These are phyloP conservation scores for Corythornis leucogaster DNA, from an alignment of 2,797 vertebrate species.

Conservation along the genomic window DNA sequence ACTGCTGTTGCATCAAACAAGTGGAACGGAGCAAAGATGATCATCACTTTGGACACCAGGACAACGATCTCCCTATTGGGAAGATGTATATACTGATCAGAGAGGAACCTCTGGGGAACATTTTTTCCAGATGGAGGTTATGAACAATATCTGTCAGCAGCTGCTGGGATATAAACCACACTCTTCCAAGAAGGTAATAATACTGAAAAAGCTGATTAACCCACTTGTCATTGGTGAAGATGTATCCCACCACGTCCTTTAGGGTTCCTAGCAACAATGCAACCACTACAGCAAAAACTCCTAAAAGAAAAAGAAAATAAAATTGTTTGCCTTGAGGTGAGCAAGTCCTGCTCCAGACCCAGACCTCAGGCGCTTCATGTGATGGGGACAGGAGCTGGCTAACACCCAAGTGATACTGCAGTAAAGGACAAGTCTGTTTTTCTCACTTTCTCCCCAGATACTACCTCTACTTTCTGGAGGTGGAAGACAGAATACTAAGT, in stretches of 20 bases:
- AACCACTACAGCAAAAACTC: conserved; percentile 55
- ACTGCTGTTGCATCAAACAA: conserved; percentile 78
- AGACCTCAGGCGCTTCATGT: not conserved
- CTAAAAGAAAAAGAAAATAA: conserved; percentile 54
- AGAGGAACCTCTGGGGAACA: not conserved
- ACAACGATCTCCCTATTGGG: conserved; percentile 64
- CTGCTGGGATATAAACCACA: not conserved
- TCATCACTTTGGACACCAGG: conserved; percentile 77
- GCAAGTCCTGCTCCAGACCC: not conserved
- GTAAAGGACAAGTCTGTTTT: not conserved
- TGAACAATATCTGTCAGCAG: not conserved
- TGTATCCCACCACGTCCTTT: conserved; percentile 69
- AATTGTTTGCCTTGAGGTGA: not conserved
- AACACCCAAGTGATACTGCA: not conserved
- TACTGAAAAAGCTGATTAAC: not conserved
- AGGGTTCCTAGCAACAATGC: conserved; percentile 59
- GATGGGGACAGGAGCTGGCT: not conserved
- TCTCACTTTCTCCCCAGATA: not conserved
- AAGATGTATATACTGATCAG: not conserved
- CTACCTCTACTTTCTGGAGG: not conserved
- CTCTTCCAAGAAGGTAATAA: not conserved
- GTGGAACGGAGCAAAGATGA: conserved; percentile 71
- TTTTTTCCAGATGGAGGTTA: not conserved
- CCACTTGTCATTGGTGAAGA: conserved; percentile 79
- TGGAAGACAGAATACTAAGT: not conserved